These are phyloP conservation scores for Hydractinia symbiolongicarpus DNA, from an alignment of 30 jellyfish, hydroid and myxozoan species.

Conservation along the genomic window DNA sequence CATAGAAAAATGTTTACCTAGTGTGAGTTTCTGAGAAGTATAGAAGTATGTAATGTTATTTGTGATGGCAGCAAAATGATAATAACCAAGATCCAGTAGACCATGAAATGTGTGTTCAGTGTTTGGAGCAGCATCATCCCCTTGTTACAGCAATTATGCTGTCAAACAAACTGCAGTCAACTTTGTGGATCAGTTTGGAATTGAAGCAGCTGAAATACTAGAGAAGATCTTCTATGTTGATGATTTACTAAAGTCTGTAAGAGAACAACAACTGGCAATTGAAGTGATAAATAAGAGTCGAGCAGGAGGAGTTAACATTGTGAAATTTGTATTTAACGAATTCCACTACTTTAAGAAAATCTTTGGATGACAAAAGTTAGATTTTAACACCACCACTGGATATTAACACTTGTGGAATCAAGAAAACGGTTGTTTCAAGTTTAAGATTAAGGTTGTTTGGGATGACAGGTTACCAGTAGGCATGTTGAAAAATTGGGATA, in stretches of 20 bases:
- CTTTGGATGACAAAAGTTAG: background rate
- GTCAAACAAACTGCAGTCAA: background rate
- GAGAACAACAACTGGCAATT: background rate
- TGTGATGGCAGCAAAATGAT: slow-evolving; percentile 23
- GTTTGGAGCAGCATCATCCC: slow-evolving; percentile 9
- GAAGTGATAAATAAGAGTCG: background rate
- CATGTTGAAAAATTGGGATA: slow-evolving; percentile 19
- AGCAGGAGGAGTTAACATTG: no score
- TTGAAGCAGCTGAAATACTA: background rate
- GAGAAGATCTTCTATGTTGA: background rate
- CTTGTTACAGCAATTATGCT: background rate
- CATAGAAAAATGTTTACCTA: slow-evolving; percentile 4
- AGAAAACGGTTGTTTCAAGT: background rate
- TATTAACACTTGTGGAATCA: background rate
- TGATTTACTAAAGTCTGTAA: no score
- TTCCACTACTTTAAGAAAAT: background rate
- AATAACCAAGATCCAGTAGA: background rate
- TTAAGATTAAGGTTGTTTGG: background rate
- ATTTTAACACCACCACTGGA: background rate
- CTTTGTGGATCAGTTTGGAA: background rate
- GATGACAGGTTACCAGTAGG: slow-evolving; percentile 24
- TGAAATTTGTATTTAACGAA: slow-evolving; percentile 10
- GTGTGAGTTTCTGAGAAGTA: slow-evolving; percentile 23
- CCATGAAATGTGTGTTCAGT: background rate
- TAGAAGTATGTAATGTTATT: slow-evolving; percentile 13